Conservation (phyloP, 2,797 vertebrate genomes). For the Dendrocincla tyrannina region DNA sequence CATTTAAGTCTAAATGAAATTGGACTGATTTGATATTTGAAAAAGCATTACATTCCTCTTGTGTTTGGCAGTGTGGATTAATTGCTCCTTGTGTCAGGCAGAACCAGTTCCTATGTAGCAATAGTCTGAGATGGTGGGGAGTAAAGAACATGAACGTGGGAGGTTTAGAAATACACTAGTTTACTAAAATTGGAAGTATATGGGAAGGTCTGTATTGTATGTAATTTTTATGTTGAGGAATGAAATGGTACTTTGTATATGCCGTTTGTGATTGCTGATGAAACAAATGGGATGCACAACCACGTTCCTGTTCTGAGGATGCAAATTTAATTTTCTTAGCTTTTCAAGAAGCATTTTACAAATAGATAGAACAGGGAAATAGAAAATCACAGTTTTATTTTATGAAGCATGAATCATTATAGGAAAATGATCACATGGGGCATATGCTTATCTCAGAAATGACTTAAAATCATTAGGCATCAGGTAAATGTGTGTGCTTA, state of each 20-base stretch:
- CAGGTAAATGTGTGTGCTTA: background rate
- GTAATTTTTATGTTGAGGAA: background rate
- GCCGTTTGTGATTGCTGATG: background rate
- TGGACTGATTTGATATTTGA: slow-evolving; percentile 90
- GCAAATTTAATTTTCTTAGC: background rate
- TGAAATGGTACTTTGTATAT: background rate
- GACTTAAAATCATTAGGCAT: background rate
- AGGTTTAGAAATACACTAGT: background rate
- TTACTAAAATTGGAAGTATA: background rate
- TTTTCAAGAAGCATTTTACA: background rate
- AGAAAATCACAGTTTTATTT: background rate
- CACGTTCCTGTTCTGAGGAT: background rate
- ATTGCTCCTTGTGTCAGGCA: slow-evolving; percentile 65
- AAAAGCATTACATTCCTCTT: slow-evolving; percentile 72
- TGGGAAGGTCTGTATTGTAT: background rate
- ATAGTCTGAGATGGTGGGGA: background rate
- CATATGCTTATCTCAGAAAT: background rate
- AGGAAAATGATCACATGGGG: background rate
- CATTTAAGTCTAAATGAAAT: slow-evolving; percentile 96
- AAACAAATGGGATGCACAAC: background rate
- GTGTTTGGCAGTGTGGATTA: slow-evolving; percentile 74
- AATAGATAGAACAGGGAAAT: background rate
- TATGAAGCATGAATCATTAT: background rate
- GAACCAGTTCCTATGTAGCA: slow-evolving; percentile 42
- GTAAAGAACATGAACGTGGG: background rate